Base-by-base conservation (phyloP, 2,888 invertebrate genomes). In the Eupeodes luniger region DNA sequence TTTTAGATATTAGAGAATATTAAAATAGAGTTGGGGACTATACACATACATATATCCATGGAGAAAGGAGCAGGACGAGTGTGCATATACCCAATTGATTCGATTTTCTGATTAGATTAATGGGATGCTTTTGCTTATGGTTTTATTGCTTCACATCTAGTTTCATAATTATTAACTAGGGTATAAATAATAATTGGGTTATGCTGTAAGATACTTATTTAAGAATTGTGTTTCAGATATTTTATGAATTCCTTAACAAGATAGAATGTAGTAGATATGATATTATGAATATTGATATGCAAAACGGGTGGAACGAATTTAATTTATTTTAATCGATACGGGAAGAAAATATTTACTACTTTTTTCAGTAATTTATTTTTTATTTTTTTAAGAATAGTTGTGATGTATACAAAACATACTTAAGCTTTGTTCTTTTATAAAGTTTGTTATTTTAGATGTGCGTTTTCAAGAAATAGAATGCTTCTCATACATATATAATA, bases 31-130 rank as follows among this genome's bases (percentile, higher is more conserved):
- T 7, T 55, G 40, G 40, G 49, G 47, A 34, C 3, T 6, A 16
- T n/a, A 0, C 1, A 3, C 16, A 27, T 5, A 7, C 1, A 36
- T 19, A 27, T 27, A 27, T 27, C 27, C 27, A 36, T 16, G 19
- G 19, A 5, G n/a, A 16, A 57, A 14, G 16, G 9, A 36, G 51
- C 27, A 12, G 53, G 12, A 27, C 1, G 27, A 12, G 3, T 12
- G 57, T 9, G 51, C 16, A 16, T 16, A 62, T 62, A 55, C 74
- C 16, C 44, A 59, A 67, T 81, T 81, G 82, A 82, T 82, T 86
- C 64, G 69, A 86, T 86, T 78, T 74, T 75, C 59, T 81, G 75
- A 80, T 84, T 74, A 47, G 59, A 51, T 66, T 64, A 55, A 82
- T 57, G 69, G 69, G 34, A 27, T 79, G 57, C 74, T 51, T 44